Base-by-base conservation (phyloP, 2,888 invertebrate genomes). In the Toxonevra muliebris region DNA sequence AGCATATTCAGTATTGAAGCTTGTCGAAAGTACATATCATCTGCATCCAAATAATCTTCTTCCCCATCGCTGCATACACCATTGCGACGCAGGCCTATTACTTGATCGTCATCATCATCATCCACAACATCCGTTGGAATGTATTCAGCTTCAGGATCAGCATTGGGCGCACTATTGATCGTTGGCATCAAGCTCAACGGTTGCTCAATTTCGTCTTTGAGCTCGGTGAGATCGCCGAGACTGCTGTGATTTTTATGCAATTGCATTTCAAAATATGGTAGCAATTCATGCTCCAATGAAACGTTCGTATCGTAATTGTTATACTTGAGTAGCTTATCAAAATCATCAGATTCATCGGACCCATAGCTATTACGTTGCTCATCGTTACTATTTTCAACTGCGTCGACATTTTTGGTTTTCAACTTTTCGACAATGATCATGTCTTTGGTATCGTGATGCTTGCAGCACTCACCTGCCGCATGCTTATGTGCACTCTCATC, bases 241-340 rank as follows among this genome's bases (percentile, higher is more conserved):
- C 78, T 80, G 19, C 75, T 76, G 30, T 30, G 30, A 80, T 61
- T 81, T 67, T 83, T 83, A 61, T 82, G 77, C 66, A 85, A 76
- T 74, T 85, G 84, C 79, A 83, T 80, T 41, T 85, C 85, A 61
- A 85, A 85, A 75, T 85, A 85, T 2, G 85, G 85, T 68, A 85
- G 70, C 69, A 85, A 61, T 69, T 85, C 85, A 30, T 80, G 82
- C 68, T 82, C 78, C 61, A 85, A 61, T 17, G 85, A 81, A 43
- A 82, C 80, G 61, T 75, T 75, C 8, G 77, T 72, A 64, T 83
- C 80, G 66, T 82, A 81, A 71, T 82, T 74, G 62, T 85, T 84
- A 55, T 81, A 80, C 65, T 82, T 80, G 53, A 85, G 75, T 43
- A 85, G 74, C 70, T 83, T 84, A 61, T 85, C 84, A 59, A 84